These are phyloP conservation scores for Tribolium freemani DNA, from an alignment of 2,888 invertebrate species.

Conservation along the genomic window DNA sequence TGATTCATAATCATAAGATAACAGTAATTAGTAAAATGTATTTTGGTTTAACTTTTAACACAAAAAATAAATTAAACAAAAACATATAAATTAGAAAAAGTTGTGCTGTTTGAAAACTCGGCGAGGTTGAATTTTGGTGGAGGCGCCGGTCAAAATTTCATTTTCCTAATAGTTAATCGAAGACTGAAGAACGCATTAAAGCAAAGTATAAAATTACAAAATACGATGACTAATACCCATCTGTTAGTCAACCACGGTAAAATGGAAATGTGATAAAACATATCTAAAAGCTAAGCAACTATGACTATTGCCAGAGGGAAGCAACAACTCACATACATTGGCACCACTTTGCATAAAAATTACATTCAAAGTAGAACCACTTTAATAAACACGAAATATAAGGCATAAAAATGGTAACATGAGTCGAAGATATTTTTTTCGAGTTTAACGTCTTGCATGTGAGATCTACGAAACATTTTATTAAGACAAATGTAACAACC, in stretches of 20 bases:
- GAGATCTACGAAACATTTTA: not conserved
- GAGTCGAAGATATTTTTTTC: not conserved
- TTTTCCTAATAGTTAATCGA: too few relatives aligned
- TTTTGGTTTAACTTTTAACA: not conserved
- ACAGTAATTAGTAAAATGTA: too few relatives aligned
- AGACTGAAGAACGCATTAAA: too few relatives aligned
- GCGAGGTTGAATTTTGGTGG: constrained; percentile 6
- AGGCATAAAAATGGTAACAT: not conserved
- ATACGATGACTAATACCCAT: too few relatives aligned
- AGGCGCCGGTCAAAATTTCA: constrained; percentile 6
- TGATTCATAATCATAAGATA: too few relatives aligned
- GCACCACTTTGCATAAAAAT: not conserved
- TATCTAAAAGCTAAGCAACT: too few relatives aligned
- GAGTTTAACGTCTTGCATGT: not conserved
- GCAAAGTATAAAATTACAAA: too few relatives aligned
- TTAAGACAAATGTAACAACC: not conserved
- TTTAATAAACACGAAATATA: not conserved
- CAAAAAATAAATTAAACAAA: not conserved
- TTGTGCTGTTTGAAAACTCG: not conserved
- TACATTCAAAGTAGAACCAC: not conserved
- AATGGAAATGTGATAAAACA: too few relatives aligned
- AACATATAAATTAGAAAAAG: too few relatives aligned
- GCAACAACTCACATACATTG: too few relatives aligned
- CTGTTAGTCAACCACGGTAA: too few relatives aligned
- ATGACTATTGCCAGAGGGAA: too few relatives aligned